Conservation (phyloP, 2,113 vertebrate genomes). For the Numida meleagris region DNA sequence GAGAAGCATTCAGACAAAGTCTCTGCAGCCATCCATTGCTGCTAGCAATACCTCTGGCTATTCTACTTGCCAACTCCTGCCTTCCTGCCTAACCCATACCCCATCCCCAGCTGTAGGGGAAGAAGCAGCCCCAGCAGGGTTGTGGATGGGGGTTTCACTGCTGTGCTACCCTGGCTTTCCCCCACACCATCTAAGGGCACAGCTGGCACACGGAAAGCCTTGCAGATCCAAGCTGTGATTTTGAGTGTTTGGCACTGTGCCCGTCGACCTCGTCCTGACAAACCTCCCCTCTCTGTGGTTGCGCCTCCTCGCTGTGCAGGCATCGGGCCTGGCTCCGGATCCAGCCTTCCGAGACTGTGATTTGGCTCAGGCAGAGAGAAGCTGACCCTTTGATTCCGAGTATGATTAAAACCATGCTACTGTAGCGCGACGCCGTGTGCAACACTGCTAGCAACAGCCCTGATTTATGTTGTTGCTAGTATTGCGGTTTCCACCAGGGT, state of each 20-base stretch:
- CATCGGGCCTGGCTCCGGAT: constrained; percentile 45
- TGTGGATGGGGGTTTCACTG: rapidly evolving
- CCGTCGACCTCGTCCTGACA: constrained; percentile 44
- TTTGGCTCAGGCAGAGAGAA: constrained; percentile 59
- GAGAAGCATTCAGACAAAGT: neutral
- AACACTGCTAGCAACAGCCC: constrained; percentile 64
- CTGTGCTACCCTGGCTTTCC: neutral
- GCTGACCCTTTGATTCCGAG: constrained; percentile 63
- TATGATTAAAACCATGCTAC: constrained; percentile 66
- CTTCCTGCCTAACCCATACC: neutral
- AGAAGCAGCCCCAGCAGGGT: neutral
- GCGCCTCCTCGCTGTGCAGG: constrained; percentile 9
- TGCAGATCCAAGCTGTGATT: constrained; percentile 1
- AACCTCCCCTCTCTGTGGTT: neutral
- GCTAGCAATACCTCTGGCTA: neutral
- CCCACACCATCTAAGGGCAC: rapidly evolving
- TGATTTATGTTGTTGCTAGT: constrained; percentile 69
- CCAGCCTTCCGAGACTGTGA: constrained; percentile 34
- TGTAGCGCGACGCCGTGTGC: constrained; percentile 39
- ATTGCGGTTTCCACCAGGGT: constrained; percentile 64
- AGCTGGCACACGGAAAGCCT: neutral
- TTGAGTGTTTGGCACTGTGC: constrained; percentile 24
- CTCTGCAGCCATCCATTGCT: neutral
- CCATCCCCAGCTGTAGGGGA: neutral
- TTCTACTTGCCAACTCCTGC: neutral